phyloP scores from a whole-genome alignment of 2,113 vertebrate genomes.

The Camelus dromedarius region DNA sequence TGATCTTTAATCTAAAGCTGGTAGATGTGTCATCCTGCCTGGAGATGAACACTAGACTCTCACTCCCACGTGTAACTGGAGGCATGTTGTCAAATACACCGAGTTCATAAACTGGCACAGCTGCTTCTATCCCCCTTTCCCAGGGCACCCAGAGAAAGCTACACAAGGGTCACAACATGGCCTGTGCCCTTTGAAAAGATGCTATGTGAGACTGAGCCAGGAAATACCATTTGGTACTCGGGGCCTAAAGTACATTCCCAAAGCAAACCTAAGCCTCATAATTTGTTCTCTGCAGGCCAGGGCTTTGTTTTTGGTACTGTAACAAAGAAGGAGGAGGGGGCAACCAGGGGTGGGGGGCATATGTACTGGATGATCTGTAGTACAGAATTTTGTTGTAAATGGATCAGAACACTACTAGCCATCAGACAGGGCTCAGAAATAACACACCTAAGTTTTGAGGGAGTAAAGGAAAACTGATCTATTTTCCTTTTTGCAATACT shows the following conservation, averaged over 20 bases:
- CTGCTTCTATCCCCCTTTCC: neutral
- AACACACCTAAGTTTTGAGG: neutral
- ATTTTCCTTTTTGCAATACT: neutral
- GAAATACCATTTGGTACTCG: neutral
- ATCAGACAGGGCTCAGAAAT: neutral
- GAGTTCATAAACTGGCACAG: neutral
- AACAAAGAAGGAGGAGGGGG: neutral
- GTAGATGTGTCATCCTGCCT: neutral
- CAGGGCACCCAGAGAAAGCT: neutral
- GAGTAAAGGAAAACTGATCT: neutral
- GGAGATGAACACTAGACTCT: neutral
- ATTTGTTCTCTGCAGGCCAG: neutral
- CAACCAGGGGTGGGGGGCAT: neutral
- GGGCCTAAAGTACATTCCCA: neutral
- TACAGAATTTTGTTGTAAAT: neutral
- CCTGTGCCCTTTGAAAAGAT: neutral
- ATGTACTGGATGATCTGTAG: neutral
- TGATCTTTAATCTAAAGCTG: neutral
- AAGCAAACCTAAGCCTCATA: neutral
- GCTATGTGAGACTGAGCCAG: neutral
- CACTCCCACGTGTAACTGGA: neutral
- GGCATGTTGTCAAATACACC: neutral
- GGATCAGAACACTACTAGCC: neutral
- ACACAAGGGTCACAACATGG: neutral
- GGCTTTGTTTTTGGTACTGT: neutral